Conservation (phyloP, 2,113 vertebrate genomes). For the Chloroceryle aenea region DNA sequence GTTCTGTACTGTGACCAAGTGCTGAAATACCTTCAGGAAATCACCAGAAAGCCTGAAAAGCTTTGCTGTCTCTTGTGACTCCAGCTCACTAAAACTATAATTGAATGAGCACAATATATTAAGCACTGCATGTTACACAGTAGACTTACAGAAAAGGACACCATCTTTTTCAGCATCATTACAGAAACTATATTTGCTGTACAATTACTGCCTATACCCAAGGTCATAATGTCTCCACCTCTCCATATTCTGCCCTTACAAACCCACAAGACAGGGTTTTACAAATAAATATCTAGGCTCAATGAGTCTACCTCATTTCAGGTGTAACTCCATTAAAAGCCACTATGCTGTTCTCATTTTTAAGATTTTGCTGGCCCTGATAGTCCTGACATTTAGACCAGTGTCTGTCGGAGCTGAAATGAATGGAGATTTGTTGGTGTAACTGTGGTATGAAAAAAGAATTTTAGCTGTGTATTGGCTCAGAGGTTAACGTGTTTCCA, state of each 20-base stretch:
- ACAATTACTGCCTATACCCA: background rate
- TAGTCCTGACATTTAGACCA: background rate
- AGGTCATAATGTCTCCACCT: background rate
- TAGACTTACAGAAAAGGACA: background rate
- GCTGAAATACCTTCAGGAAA: conserved; percentile 69
- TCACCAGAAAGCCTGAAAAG: conserved; percentile 62
- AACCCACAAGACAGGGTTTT: background rate
- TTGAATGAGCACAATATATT: conserved; percentile 55
- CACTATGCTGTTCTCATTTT: background rate
- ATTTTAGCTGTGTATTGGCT: background rate
- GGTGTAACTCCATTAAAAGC: background rate
- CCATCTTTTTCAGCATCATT: conserved; percentile 31
- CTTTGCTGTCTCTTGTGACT: conserved; percentile 51
- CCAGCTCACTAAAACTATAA: conserved; percentile 57
- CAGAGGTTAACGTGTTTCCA: background rate
- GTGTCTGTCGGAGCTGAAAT: background rate
- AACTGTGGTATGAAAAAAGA: background rate
- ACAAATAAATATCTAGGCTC: background rate
- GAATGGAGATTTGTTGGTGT: background rate
- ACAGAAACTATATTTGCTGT: background rate
- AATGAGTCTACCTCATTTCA: background rate
- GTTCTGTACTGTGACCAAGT: conserved; percentile 55
- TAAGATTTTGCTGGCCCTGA: background rate
- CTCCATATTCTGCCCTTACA: background rate
- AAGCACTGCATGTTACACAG: conserved; percentile 15